Percentiles rank a stretch among this genome's conserved stretches.
Evolutionary conservation across 2,888 invertebrate species (phyloP).

Genomic region (Allolobophora icterica): DNA sequence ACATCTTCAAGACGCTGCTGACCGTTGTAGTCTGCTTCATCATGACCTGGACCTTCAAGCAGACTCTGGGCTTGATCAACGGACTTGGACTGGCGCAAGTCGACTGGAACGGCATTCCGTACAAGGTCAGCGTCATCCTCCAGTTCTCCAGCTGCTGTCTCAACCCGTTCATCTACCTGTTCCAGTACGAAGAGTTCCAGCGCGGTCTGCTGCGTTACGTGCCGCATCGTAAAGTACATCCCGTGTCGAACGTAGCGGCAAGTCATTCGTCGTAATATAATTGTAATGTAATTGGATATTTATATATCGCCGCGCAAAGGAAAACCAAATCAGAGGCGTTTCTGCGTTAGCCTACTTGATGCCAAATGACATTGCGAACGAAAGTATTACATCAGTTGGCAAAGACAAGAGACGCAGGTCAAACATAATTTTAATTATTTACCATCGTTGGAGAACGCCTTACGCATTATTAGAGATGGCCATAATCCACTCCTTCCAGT

Average conservation of each 20-base stretch:
- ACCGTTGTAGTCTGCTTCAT: neutral
- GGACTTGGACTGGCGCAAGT: neutral
- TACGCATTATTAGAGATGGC: neutral
- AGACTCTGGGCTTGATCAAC: neutral
- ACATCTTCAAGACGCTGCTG: slow-evolving; percentile 23
- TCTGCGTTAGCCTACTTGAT: too few species aligned
- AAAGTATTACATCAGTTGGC: too few species aligned
- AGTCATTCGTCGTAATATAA: neutral
- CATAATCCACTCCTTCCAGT: too few species aligned
- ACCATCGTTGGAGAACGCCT: too few species aligned
- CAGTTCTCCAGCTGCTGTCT: slow-evolving; percentile 21
- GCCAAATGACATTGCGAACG: too few species aligned
- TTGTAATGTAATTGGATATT: too few species aligned
- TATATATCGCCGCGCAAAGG: too few species aligned
- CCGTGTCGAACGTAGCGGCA: neutral
- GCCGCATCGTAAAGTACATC: neutral
- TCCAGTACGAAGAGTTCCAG: slow-evolving; percentile 26
- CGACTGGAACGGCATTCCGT: neutral
- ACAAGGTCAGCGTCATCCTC: slow-evolving; percentile 10
- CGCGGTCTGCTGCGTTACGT: neutral
- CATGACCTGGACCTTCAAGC: slow-evolving; percentile 5
- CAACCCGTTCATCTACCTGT: neutral
- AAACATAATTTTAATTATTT: too few species aligned
- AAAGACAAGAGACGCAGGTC: too few species aligned
- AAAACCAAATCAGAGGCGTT: too few species aligned